Evolutionary conservation across 1,140 invertebrate genomes (phyloP), one percentile per base, ranked within the genome.

Genomic region (Drosophila grimshawi): DNA sequence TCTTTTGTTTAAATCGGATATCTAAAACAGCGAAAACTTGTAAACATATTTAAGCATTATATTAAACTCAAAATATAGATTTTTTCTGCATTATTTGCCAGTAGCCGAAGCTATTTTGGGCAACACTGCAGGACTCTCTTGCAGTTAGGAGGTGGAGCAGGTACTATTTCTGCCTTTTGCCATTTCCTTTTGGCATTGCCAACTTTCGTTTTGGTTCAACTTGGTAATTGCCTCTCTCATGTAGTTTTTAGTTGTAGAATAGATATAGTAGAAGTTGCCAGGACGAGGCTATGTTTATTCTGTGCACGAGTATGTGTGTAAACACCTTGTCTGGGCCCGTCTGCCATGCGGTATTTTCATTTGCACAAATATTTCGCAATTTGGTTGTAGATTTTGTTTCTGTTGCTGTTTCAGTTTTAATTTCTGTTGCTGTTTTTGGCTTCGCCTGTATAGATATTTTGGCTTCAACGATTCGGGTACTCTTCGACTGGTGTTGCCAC

Each of bases 321-420:
- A 76, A 65, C 76, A 79, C 76, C 67, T 79, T 79, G 76, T 76
- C 63, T 79, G 76, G 8, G 45, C 41, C 53, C 52, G 73, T 35
- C 53, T 76, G 73, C 59, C 76, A 67, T 72, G 62, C 41, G 73
- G 62, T 39, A 59, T 49, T 79, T 76, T 79, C 76, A 76, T 79
- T 79, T 79, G 76, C 73, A 70, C 66, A 78, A 79, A 79, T 71
- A 71, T 78, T 76, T 78, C 62, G 76, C 62, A 78, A 78, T 78
- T 78, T 78, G 56, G 62, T 72, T 61, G 39, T 48, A 33, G 43
- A 57, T 55, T 39, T 53, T 19, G 11, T 33, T 53, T 10, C 35
- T 57, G 39, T 33, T 57, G 56, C 39, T 46, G 37, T 45, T 27
- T 27, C 7, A 43, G 39, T 43, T 43, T 43, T n/a, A 33, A 5